Evolutionary conservation across 2,888 invertebrate genomes (phyloP).

Genomic region (Gandaritis pyraliata): DNA sequence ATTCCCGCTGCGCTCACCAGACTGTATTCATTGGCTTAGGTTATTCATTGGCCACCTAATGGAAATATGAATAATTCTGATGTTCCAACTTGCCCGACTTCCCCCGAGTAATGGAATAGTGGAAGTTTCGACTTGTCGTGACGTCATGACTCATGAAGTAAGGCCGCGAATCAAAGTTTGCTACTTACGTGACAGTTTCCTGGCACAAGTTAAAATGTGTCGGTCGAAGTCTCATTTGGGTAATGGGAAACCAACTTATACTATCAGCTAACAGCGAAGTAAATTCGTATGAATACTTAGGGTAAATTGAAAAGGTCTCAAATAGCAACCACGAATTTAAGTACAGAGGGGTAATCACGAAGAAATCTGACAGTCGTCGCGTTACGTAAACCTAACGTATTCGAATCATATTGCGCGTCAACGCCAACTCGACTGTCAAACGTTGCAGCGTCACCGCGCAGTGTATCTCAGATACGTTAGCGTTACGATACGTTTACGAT

Average conservation of each 20-base stretch:
- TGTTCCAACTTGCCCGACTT: conserved; percentile 30
- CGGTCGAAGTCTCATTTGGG: conserved; percentile 6
- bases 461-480: no score
- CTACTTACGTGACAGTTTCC: conserved; percentile 17
- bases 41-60: conserved; percentile 50
- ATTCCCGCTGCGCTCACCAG: conserved; percentile 21
- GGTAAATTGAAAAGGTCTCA: no score
- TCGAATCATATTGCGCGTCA: no score
- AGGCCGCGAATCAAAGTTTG: conserved; percentile 28
- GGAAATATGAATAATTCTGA: conserved; percentile 55
- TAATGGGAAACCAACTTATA: conserved; percentile 4
- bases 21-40: conserved; percentile 24
- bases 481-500: no score
- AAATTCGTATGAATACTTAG: no score
- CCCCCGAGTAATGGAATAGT: conserved; percentile 38
- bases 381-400: no score
- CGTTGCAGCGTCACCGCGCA: no score
- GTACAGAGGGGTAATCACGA: no score
- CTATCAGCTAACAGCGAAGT: background rate
- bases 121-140: conserved; percentile 35
- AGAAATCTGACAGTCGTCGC: no score
- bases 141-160: conserved; percentile 25
- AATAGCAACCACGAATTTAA: no score
- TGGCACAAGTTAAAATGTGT: conserved; percentile 18
- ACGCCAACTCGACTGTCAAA: no score